Percentiles rank a stretch among this genome's conserved stretches.
Conservation (phyloP, 2,888 invertebrate genomes). For the Cerastis rubricosa region DNA sequence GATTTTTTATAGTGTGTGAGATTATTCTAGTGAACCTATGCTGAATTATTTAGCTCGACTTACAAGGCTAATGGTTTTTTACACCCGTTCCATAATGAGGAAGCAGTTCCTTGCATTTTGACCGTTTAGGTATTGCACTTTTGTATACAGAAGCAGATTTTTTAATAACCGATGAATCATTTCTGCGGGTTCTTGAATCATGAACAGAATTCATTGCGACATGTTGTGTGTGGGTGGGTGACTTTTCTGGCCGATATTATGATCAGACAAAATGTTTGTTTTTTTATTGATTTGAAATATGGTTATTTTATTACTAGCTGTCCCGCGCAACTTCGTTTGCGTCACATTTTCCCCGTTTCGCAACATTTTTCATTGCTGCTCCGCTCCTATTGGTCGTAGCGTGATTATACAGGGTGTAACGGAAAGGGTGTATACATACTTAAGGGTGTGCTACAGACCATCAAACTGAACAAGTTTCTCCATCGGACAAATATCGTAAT, state of each 20-base stretch:
- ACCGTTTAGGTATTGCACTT: neutral
- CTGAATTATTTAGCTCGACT: neutral
- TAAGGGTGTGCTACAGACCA: too few relatives aligned
- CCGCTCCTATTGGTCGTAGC: too few relatives aligned
- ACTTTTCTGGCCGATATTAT: neutral
- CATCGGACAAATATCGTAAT: too few relatives aligned
- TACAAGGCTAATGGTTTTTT: neutral
- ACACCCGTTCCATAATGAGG: neutral
- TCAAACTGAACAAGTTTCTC: too few relatives aligned
- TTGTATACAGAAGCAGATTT: neutral
- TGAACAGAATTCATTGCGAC: neutral
- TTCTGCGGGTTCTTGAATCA: neutral
- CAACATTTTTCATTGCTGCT: too few relatives aligned
- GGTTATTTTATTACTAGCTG: neutral
- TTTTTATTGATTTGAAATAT: neutral
- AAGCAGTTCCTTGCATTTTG: neutral
- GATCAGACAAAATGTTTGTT: neutral
- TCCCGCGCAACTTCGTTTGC: too few relatives aligned
- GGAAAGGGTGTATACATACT: too few relatives aligned
- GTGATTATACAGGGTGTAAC: too few relatives aligned
- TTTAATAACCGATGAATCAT: neutral
- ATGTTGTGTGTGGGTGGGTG: neutral
- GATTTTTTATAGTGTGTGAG: neutral
- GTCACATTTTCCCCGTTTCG: too few relatives aligned
- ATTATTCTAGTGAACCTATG: neutral